phyloP scores from a whole-genome alignment of 2,888 invertebrate genomes.

The Sarcophaga caerulescens region DNA sequence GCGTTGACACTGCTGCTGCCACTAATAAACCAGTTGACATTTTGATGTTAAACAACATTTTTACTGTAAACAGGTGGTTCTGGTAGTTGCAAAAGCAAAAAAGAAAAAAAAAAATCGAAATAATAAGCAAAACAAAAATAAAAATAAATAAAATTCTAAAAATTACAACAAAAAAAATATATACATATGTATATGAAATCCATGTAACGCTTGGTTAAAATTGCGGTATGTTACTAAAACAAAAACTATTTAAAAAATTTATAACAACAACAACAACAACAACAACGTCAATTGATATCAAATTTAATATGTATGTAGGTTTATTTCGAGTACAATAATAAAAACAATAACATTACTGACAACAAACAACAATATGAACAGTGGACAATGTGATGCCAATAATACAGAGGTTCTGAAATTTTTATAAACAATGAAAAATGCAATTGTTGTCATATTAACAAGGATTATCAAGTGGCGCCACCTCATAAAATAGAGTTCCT shows the following conservation, averaged over 20 bases:
- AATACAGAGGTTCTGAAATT: constrained; percentile 13
- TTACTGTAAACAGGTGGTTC: constrained; percentile 59
- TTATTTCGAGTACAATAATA: constrained; percentile 6
- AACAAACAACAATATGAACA: constrained; percentile 14
- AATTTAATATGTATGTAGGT: constrained; percentile 35
- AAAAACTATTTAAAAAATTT: constrained; percentile 61
- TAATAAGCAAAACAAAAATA: not conserved
- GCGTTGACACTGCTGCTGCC: constrained; percentile 2
- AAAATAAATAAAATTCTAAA: constrained; percentile 40
- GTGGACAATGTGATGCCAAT: constrained; percentile 41
- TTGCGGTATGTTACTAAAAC: constrained; percentile 61
- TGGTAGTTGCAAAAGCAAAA: constrained; percentile 22
- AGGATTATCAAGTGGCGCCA: no score
- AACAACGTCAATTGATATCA: constrained; percentile 48
- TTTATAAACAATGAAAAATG: not conserved
- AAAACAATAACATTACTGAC: constrained; percentile 19
- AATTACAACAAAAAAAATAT: not conserved
- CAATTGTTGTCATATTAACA: no score
- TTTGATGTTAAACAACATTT: constrained; percentile 68
- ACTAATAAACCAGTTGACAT: constrained; percentile 60
- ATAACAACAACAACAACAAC: constrained; percentile 36
- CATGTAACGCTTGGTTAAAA: constrained; percentile 64
- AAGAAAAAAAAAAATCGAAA: not conserved
- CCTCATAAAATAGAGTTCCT: no score
- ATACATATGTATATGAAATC: constrained; percentile 22